Evolutionary conservation across 92 coral and sea anemone genomes (phyloP).

Genomic region (Virgularia gustaviana): DNA sequence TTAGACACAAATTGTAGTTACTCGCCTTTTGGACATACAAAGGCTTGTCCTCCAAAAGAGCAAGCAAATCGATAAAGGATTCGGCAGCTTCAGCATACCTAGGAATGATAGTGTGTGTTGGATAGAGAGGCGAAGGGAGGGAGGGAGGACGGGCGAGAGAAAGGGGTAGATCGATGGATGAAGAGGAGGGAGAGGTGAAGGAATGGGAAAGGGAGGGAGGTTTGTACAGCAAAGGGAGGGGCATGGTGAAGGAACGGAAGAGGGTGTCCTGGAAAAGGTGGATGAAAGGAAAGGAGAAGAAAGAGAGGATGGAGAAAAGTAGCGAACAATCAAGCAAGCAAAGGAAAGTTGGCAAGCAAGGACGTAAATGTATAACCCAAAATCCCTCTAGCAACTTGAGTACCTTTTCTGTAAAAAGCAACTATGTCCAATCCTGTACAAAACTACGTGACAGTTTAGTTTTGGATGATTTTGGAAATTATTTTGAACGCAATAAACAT

Average conservation of each 20-base stretch:
- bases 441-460: not conserved
- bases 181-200: no score
- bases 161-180: not conserved
- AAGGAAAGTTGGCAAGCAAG: no score
- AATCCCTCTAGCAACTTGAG: no score
- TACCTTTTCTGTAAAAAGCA: slow-evolving; percentile 10
- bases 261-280: no score
- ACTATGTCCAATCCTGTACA: slow-evolving; percentile 20
- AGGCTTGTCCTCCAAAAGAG: slow-evolving; percentile 1
- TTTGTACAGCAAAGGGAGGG: no score
- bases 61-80: slow-evolving; percentile 9
- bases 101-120: not conserved
- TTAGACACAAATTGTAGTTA: not conserved
- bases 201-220: no score
- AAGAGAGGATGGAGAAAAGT: no score
- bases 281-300: no score
- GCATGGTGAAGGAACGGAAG: no score
- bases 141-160: not conserved
- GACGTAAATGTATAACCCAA: no score
- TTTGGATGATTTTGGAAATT: not conserved
- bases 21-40: slow-evolving; percentile 3
- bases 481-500: slow-evolving; percentile 15
- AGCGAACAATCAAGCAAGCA: no score
- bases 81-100: slow-evolving; percentile 29
- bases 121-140: not conserved